phyloP scores from a whole-genome alignment of 2,888 invertebrate genomes.

The Gastrophysa polygoni region DNA sequence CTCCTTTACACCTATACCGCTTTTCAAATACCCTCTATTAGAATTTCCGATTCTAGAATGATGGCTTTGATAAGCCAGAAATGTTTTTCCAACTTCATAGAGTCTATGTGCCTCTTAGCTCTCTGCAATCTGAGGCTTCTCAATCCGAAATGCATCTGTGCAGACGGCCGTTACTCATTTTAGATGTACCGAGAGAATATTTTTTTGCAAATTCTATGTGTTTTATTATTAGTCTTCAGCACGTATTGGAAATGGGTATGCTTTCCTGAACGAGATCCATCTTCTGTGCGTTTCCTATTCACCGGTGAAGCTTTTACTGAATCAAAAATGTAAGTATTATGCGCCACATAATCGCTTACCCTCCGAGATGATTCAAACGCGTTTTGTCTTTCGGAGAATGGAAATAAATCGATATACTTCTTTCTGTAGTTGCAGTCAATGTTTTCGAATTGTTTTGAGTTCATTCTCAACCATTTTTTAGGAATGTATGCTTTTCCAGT shows the following conservation, averaged over 20 bases:
- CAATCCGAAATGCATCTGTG: conserved; percentile 17
- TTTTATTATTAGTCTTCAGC: conserved; percentile 4
- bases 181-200: conserved; percentile 18
- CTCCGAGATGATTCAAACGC: conserved; percentile 13
- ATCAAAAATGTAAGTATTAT: conserved; percentile 6
- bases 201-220: conserved; percentile 5
- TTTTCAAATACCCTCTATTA: conserved; percentile 39
- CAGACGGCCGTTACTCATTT: conserved; percentile 19
- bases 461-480: neutral
- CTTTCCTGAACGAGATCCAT: conserved; percentile 1
- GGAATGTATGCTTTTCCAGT: neutral
- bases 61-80: conserved; percentile 41
- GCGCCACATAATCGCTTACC: neutral
- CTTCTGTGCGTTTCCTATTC: conserved; percentile 8
- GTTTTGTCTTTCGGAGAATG: conserved; percentile 6
- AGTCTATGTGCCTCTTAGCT: conserved; percentile 12
- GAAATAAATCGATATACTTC: conserved; percentile 10
- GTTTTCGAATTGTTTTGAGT: conserved; percentile 1
- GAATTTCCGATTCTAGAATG: conserved; percentile 40
- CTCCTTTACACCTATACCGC: conserved; percentile 10
- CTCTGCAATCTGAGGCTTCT: conserved; percentile 7
- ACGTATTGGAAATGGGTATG: neutral
- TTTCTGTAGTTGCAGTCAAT: conserved; percentile 5
- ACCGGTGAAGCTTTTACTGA: neutral
- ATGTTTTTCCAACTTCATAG: conserved; percentile 38